A percentile compares a stretch with the other conserved stretches of the same genome.
These are phyloP conservation scores for Nibea coibor DNA, from an alignment of 2,113 vertebrate species.

Conservation along the genomic window DNA sequence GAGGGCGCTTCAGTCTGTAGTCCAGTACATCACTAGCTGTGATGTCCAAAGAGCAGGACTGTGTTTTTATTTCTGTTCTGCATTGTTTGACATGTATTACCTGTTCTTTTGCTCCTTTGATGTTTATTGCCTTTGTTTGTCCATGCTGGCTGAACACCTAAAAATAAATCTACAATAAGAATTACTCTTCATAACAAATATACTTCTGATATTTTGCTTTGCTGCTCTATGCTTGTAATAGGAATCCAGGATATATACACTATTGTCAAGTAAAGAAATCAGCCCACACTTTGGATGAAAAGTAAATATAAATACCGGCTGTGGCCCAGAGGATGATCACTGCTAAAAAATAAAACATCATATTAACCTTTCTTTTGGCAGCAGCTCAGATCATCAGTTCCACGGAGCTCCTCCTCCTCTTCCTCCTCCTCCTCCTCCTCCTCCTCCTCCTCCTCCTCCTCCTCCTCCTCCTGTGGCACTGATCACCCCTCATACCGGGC, in stretches of 20 bases:
- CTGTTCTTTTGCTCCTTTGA: too few species aligned
- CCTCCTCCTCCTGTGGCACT: conserved; percentile 54
- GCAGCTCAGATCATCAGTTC: neutral
- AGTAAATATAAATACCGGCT: neutral
- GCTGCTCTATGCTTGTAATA: too few species aligned
- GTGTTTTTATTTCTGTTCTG: too few species aligned
- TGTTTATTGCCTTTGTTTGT: too few species aligned
- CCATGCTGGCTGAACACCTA: too few species aligned
- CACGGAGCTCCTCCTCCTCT: conserved; percentile 28
- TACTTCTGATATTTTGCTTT: neutral
- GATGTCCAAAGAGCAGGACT: too few species aligned
- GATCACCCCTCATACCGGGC: conserved; percentile 34
- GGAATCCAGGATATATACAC: neutral
- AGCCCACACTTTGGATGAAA: neutral
- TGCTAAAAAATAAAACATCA: neutral
- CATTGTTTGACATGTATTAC: too few species aligned
- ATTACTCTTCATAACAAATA: neutral
- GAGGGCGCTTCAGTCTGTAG: too few species aligned
- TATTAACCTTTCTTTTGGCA: neutral
- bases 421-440: conserved; percentile 26
- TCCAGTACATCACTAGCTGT: too few species aligned
- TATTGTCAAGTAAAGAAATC: neutral
- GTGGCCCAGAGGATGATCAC: neutral
- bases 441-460: neutral
- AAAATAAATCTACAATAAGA: too few species aligned